Conservation (phyloP, 2,888 invertebrate genomes). For the Ennomos erosarius region DNA sequence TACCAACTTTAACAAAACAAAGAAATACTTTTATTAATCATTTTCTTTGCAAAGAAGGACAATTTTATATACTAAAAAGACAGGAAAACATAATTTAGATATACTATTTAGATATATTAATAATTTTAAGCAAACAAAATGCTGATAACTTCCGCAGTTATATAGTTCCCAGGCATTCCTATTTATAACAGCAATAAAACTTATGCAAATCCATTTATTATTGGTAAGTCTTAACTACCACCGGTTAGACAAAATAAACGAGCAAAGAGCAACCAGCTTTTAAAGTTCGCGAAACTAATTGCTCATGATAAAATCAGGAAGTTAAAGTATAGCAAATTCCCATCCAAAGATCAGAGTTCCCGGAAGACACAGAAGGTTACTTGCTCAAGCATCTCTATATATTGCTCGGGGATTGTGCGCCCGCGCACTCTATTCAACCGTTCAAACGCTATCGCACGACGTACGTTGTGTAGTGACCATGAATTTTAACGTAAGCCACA, state of each 20-base stretch:
- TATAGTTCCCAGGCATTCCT: too few relatives aligned
- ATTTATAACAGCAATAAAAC: too few relatives aligned
- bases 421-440: slow-evolving; percentile 60
- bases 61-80: too few relatives aligned
- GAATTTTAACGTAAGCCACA: slow-evolving; percentile 17
- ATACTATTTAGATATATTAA: too few relatives aligned
- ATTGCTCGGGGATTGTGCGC: slow-evolving; percentile 58
- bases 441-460: slow-evolving; percentile 4
- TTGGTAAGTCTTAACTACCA: slow-evolving; percentile 3
- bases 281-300: slow-evolving; percentile 32
- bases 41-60: too few relatives aligned
- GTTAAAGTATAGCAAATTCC: slow-evolving; percentile 33
- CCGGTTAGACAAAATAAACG: background rate
- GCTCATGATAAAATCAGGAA: slow-evolving; percentile 24
- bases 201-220: too few relatives aligned
- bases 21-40: too few relatives aligned
- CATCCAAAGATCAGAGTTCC: slow-evolving; percentile 53
- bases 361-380: slow-evolving; percentile 79
- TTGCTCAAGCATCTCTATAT: slow-evolving; percentile 61
- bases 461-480: slow-evolving; percentile 28
- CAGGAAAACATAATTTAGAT: too few relatives aligned
- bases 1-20: too few relatives aligned
- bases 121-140: too few relatives aligned
- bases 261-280: slow-evolving; percentile 3
- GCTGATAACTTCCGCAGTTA: too few relatives aligned